phyloP scores from a whole-genome alignment of 2,797 vertebrate species.

The Sebastes aleutianus region DNA sequence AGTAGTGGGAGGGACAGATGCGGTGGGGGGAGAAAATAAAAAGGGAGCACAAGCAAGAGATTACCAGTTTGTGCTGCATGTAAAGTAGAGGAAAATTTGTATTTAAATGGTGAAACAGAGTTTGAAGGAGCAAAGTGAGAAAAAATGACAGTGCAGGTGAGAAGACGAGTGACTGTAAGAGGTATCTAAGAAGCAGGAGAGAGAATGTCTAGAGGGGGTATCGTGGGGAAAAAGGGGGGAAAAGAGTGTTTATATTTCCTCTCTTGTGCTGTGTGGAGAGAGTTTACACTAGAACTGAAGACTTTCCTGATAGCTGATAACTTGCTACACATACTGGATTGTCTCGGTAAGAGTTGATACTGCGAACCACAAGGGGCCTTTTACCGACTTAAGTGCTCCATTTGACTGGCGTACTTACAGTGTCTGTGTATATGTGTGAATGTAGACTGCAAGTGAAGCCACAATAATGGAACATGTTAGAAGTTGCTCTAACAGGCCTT shows the following conservation, averaged over 20 bases:
- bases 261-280: conserved; percentile 24
- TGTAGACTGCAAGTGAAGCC: conserved; percentile 5
- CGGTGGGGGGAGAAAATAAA: not conserved
- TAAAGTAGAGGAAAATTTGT: conserved; percentile 1
- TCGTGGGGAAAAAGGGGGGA: not conserved
- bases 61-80: not conserved
- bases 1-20: not conserved
- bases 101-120: conserved; percentile 31
- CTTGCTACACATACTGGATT: not conserved
- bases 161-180: conserved; percentile 6
- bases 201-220: conserved; percentile 5
- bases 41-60: not conserved
- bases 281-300: conserved; percentile 36
- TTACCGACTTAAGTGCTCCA: not conserved
- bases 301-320: conserved; percentile 14
- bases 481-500: conserved; percentile 23
- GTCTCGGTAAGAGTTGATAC: not conserved
- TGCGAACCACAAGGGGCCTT: not conserved
- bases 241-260: conserved; percentile 45
- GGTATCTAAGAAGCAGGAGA: not conserved
- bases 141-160: conserved; percentile 39
- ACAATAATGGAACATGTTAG: not conserved
- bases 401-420: not conserved
- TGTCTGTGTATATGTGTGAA: not conserved
- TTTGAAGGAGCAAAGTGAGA: conserved; percentile 23